Evolutionary conservation across 2,113 vertebrate species (phyloP).

Genomic region (Apodemus sylvaticus): DNA sequence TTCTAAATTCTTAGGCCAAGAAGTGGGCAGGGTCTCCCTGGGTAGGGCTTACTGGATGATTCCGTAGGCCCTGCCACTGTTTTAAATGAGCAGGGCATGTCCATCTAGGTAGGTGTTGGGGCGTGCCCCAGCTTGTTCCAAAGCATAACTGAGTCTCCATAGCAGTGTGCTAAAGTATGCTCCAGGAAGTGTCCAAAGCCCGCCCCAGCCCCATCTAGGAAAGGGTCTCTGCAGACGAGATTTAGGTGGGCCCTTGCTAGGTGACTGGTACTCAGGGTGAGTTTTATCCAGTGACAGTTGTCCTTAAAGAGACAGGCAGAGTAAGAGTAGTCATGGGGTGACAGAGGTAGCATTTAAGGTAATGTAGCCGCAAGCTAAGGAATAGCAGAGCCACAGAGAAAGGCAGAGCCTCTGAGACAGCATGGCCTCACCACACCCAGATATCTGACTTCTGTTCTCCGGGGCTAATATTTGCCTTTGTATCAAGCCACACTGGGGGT

Average conservation of each 20-base stretch:
- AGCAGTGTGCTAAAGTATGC: not conserved
- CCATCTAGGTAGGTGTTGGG: no score
- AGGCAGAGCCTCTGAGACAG: not conserved
- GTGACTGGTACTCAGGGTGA: accelerated
- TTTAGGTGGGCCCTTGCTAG: no score
- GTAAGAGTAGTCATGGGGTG: not conserved
- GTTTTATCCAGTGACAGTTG: not conserved
- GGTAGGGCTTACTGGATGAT: not conserved
- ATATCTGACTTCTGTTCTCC: not conserved
- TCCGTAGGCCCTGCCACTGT: not conserved
- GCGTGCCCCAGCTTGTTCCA: not conserved
- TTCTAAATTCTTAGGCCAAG: not conserved
- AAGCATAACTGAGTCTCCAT: no score
- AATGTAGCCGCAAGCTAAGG: not conserved
- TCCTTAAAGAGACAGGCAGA: not conserved
- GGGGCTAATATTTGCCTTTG: not conserved
- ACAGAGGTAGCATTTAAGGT: accelerated
- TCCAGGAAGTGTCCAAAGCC: not conserved
- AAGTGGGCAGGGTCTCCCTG: not conserved
- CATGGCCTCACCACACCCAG: accelerated
- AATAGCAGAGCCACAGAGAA: accelerated
- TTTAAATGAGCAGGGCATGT: accelerated
- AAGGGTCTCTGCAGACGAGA: not conserved
- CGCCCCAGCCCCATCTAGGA: not conserved
- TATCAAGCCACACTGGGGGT: no score